Evolutionary conservation across 2,797 vertebrate species (phyloP), one percentile per base, ranked within the genome.

Genomic region (Knipowitschia caucasica): DNA sequence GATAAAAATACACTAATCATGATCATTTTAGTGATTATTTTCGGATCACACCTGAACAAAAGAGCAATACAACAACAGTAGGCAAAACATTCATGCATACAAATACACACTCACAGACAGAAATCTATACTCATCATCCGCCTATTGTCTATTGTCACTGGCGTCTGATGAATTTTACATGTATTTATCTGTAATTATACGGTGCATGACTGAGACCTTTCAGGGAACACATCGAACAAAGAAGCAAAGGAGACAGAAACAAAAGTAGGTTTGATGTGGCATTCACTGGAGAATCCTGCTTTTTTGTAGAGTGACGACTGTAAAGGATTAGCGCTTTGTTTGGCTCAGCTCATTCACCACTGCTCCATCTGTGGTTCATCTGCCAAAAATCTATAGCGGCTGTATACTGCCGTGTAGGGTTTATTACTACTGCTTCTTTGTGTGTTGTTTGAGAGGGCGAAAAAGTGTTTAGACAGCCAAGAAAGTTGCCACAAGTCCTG

Each of bases 381-480:
- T 30, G 27, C 27, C 17, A 45, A 15, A n/a, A 15, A 11, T 76
- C 80, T 64, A 7, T n/a, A 43, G n/a, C n/a, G n/a, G n/a, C n/a
- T n/a, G n/a, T n/a, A n/a, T n/a, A n/a, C n/a, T n/a, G n/a, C n/a
- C n/a, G n/a, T n/a, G n/a, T n/a, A n/a, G n/a, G n/a, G n/a, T n/a
- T n/a, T n/a, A n/a, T n/a, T n/a, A n/a, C n/a, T n/a, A n/a, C n/a
- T n/a, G n/a, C n/a, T n/a, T n/a, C n/a, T n/a, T n/a, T n/a, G n/a
- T n/a, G n/a, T n/a, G n/a, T n/a, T n/a, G n/a, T n/a, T n/a, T n/a
- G n/a, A n/a, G n/a, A n/a, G n/a, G n/a, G n/a, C n/a, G n/a, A n/a
- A n/a, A n/a, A n/a, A n/a, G n/a, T n/a, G n/a, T n/a, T n/a, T n/a
- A n/a, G n/a, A n/a, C n/a, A n/a, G n/a, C n/a, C n/a, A n/a, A n/a